phyloP scores from a whole-genome alignment of 1,140 invertebrate genomes.

The Macrocentrus cingulum region DNA sequence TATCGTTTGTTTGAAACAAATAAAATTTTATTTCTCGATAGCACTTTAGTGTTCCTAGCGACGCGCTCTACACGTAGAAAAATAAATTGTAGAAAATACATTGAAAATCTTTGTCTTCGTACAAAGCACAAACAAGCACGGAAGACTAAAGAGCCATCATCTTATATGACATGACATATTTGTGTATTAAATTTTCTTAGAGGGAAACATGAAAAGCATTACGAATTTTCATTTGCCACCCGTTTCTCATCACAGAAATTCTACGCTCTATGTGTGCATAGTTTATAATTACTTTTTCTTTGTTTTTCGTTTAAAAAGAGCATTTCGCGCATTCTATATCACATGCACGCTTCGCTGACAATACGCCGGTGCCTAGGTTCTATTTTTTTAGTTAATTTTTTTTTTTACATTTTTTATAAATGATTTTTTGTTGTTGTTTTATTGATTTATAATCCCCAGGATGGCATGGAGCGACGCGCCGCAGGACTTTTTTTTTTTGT shows the following conservation, averaged over 20 bases:
- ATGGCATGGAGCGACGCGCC: conserved; percentile 15
- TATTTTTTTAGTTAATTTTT: conserved; percentile 1
- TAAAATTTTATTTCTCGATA: conserved; percentile 8
- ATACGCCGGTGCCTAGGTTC: conserved; percentile 17
- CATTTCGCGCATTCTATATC: conserved; percentile 23
- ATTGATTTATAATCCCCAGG: conserved; percentile 1
- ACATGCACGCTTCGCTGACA: conserved; percentile 25
- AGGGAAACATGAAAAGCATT: background rate
- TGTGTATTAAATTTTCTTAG: background rate
- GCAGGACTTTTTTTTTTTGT: conserved; percentile 10
- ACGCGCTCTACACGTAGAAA: conserved; percentile 32
- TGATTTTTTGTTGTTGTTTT: conserved; percentile 1
- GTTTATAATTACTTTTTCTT: conserved; percentile 17
- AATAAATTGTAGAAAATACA: conserved; percentile 34
- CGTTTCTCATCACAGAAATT: conserved; percentile 24
- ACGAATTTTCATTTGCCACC: conserved; percentile 21
- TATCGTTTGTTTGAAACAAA: no score
- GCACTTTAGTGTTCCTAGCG: conserved; percentile 20
- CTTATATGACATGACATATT: background rate
- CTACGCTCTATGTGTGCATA: conserved; percentile 5
- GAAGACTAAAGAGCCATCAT: conserved; percentile 19
- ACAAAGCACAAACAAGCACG: conserved; percentile 27
- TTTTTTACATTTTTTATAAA: conserved; percentile 10
- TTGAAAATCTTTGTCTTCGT: conserved; percentile 33
- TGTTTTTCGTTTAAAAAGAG: conserved; percentile 16